Percentiles rank a stretch among this genome's conserved stretches.
Evolutionary conservation across 2,888 invertebrate genomes (phyloP).

Genomic region (Metellina segmentata): DNA sequence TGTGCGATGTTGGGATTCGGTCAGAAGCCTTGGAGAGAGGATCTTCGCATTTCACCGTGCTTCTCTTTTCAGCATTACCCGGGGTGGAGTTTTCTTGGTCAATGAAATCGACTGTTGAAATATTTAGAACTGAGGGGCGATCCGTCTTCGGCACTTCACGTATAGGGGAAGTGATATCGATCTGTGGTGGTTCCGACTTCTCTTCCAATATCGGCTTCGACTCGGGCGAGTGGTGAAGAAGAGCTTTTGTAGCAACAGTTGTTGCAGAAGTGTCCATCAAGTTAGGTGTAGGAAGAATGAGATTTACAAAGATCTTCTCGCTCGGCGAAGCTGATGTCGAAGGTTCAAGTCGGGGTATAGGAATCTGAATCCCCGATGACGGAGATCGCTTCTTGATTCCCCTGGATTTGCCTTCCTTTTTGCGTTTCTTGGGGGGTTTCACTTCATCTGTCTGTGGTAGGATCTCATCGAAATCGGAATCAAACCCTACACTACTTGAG

Average conservation of each 20-base stretch:
- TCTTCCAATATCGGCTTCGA: background rate
- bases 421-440: conserved; percentile 53
- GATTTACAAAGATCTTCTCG: conserved; percentile 57
- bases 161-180: background rate
- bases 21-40: background rate
- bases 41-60: background rate
- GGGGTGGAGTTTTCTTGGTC: conserved; percentile 27
- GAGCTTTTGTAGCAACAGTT: conserved; percentile 1
- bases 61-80: background rate
- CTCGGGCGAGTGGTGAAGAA: conserved; percentile 17
- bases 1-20: background rate
- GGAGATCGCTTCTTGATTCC: conserved; percentile 51
- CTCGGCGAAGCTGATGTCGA: conserved; percentile 44
- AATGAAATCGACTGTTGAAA: conserved; percentile 19
- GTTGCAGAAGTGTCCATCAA: conserved; percentile 82
- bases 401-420: conserved; percentile 29
- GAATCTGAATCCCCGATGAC: conserved; percentile 68
- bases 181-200: background rate
- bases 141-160: conserved; percentile 82
- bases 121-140: conserved; percentile 80
- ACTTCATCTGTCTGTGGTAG: conserved; percentile 54
- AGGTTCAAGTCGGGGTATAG: conserved; percentile 78
- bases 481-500: conserved; percentile 95
- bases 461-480: conserved; percentile 91
- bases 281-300: conserved; percentile 80